These are phyloP conservation scores for Procapra przewalskii DNA, from an alignment of 2,113 vertebrate species.

Conservation along the genomic window DNA sequence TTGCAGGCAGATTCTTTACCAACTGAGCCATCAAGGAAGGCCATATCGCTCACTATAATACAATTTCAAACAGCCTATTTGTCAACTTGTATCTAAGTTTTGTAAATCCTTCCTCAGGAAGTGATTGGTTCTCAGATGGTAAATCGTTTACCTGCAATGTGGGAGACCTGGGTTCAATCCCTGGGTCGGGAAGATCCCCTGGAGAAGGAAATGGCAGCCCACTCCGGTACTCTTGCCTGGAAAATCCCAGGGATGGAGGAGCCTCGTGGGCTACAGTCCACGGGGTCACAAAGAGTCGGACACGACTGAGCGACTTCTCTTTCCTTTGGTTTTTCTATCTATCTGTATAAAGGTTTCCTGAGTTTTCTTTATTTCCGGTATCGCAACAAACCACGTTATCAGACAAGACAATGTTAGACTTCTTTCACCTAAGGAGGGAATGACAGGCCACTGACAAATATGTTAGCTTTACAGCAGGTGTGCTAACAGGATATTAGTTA, in stretches of 20 bases:
- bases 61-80: background rate
- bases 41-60: background rate
- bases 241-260: background rate
- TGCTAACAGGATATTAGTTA: background rate
- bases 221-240: background rate
- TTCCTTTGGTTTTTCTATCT: background rate
- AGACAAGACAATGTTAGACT: background rate
- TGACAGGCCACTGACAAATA: background rate
- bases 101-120: background rate
- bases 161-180: background rate
- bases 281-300: background rate
- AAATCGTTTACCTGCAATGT: accelerated
- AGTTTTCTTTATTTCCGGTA: background rate
- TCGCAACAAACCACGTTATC: background rate
- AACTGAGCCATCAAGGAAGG: background rate
- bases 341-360: background rate
- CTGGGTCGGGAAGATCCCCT: background rate
- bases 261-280: background rate
- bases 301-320: background rate
- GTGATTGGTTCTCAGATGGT: background rate
- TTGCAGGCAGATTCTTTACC: background rate
- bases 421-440: background rate
- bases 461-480: background rate
- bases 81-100: background rate
- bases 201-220: background rate